Evolutionary conservation across 2,113 vertebrate species (phyloP), one percentile per base, ranked within the genome.

Genomic region (Ameiurus melas): DNA sequence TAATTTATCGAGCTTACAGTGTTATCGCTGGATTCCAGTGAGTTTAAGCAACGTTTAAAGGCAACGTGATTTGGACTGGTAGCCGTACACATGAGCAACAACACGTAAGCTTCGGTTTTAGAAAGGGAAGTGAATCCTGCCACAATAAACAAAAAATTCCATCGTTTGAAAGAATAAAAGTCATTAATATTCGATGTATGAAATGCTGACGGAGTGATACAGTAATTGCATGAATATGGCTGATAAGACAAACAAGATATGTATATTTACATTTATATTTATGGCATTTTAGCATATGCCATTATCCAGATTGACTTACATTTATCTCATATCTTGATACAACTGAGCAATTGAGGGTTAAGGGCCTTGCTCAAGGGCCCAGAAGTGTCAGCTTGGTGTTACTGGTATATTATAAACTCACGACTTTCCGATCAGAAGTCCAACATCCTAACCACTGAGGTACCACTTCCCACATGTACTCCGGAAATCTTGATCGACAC

Each of bases 121-220:
- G 27, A 78, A 20, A 78, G 57, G 73, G 57, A 86, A 86, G 73
- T 36, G 57, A 78, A 78, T 43, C 16, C 73, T 64, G 60, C 60
- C 53, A 77, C 14, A 43, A 85, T 77, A 60, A 86, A 77, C 43
- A 51, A n/a, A 53, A 78, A 20, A 9, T 43, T 47, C 20, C 71
- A 25, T 22, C 4, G 39, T 75, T 43, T 10, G 5, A 75, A 75
- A 25, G 71, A 75, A 6, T 19, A 17, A 7, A 71, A 7, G 71
- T 19, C 14, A 43, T 73, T 22, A 39, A 73, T 73, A 9, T 33
- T 70, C 17, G 14, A 19, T 30, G 30, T 70, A 33, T 70, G 1
- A 33, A 33, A 33, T 33, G 14, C n/a, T 70, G 16, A 70, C 1
- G n/a, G 30, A 25, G 62, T 70, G 19, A 43, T 47, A 47, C 43